These are phyloP conservation scores for Mesorhabditis belari DNA, from an alignment of 2,888 invertebrate genomes.

Conservation along the genomic window DNA sequence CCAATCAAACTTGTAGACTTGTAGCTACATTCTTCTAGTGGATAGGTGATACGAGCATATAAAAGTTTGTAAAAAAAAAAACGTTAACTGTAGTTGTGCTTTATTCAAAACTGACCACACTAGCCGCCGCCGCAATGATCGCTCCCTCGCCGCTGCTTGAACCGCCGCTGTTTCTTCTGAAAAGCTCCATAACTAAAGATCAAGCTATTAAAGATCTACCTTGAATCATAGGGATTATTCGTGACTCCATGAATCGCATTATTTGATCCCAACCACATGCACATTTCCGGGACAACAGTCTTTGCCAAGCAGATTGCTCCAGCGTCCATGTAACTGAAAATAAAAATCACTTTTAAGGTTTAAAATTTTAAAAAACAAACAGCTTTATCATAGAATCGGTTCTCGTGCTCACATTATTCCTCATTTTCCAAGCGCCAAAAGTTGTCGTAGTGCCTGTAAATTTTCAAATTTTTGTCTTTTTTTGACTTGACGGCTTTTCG, in stretches of 20 bases:
- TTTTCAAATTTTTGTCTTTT: too few relatives aligned
- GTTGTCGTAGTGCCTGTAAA: neutral
- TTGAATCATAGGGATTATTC: neutral
- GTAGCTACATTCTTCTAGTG: too few relatives aligned
- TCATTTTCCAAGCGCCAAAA: neutral
- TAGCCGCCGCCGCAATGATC: neutral
- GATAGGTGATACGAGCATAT: too few relatives aligned
- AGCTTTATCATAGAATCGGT: neutral
- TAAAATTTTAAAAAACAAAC: too few relatives aligned
- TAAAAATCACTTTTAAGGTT: neutral
- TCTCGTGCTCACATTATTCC: neutral
- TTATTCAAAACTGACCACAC: neutral
- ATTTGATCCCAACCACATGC: neutral
- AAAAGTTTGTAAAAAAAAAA: too few relatives aligned
- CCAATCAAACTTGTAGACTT: too few relatives aligned
- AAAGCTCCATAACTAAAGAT: too few relatives aligned
- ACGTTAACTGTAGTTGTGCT: too few relatives aligned
- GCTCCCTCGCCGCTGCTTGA: neutral
- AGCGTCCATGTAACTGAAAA: neutral
- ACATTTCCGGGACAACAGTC: neutral
- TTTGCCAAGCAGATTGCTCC: neutral
- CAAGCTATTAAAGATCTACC: too few relatives aligned
- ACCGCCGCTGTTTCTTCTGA: neutral
- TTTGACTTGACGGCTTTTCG: too few relatives aligned
- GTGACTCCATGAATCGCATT: neutral